Evolutionary conservation across 92 coral and sea anemone species (phyloP), one percentile per base, ranked within the genome.

Genomic region (Diadumene lineata): DNA sequence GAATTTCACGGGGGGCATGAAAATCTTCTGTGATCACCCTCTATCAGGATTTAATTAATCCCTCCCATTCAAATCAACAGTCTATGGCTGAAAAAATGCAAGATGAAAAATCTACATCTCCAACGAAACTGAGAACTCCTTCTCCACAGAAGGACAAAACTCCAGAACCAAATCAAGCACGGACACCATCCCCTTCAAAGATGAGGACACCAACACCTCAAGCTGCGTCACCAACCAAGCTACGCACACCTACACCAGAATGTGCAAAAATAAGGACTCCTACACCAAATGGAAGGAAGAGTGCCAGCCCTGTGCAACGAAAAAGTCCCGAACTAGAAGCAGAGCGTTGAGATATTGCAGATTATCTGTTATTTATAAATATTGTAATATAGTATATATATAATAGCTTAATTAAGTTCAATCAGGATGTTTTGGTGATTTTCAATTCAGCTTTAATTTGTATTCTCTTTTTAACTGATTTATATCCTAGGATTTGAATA

Each of bases 91-190:
- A 70, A 25, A 81, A 75, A 34, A 70, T 81, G 60, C 71, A 66
- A 48, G 80, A 0, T 50, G 84, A 72, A 19, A 76, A 78, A 60
- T 84, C 83, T n/a, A 85, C 80, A 70, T 44, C 82, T 43, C 85
- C 92, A 31, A 65, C 38, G 21, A 62, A 62, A 62, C 3, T 62
- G 43, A 28, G 68, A 29, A 62, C 68, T 1, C 68, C 68, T 62
- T 62, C 68, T 6, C 68, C 68, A 1, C 29, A 29, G 31, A 26
- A 62, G 31, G 43, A 38, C 29, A 62, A 62, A 23, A 28, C 83
- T 23, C 56, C 77, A 26, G 64, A 76, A 3, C 68, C 3, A 17
- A 11, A 17, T 19, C 76, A 78, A 68, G 82, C 74, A 34, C 55
- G 79, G 34, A 64, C 84, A 17, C 84, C 84, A 34, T 66, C 73